Percentiles rank a stretch among this genome's conserved stretches.
phyloP scores from a whole-genome alignment of 2,888 invertebrate species.

The Noctua comes region DNA sequence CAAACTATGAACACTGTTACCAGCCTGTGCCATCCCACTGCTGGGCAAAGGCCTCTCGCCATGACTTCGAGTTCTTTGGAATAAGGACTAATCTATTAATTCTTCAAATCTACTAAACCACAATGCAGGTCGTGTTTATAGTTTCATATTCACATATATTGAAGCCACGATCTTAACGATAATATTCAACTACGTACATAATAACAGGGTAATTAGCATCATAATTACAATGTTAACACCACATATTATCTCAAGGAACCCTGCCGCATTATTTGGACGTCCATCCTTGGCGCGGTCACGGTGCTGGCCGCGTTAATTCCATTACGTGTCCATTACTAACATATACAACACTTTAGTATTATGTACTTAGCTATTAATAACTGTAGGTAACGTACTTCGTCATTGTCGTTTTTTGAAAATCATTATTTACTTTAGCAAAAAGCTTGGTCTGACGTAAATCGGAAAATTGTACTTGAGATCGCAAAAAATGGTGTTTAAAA shows the following conservation, averaged over 20 bases:
- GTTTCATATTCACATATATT: constrained; percentile 5
- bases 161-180: constrained; percentile 1
- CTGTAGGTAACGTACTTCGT: constrained; percentile 14
- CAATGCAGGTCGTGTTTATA: not conserved
- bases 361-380: constrained; percentile 28
- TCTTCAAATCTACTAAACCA: not conserved
- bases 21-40: not conserved
- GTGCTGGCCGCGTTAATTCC: constrained; percentile 60
- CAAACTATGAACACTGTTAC: not conserved
- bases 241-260: constrained; percentile 40
- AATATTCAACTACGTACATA: constrained; percentile 6
- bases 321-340: constrained; percentile 47
- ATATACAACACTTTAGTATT: constrained; percentile 36
- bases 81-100: not conserved
- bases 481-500: not conserved
- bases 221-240: constrained; percentile 37
- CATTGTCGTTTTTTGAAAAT: constrained; percentile 11
- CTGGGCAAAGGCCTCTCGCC: not conserved
- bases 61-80: not conserved
- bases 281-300: constrained; percentile 69
- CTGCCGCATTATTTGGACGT: constrained; percentile 61
- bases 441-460: constrained; percentile 12
- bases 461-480: not conserved
- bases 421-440: constrained; percentile 18
- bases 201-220: constrained; percentile 42